These are phyloP conservation scores for Papilio dardanus DNA, from an alignment of 1,140 invertebrate genomes.

Conservation along the genomic window DNA sequence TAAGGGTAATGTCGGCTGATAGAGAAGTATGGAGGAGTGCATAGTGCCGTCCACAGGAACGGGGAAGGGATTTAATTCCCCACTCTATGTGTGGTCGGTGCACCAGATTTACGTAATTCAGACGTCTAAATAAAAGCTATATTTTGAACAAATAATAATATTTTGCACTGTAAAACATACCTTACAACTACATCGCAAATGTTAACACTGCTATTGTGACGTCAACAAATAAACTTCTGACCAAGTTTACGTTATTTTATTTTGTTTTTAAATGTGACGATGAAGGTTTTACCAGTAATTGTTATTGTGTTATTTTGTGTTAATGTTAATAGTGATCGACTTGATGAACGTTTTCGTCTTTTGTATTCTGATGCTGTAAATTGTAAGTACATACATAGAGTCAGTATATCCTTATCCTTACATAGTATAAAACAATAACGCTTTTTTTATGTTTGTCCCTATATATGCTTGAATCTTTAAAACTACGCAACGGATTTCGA, in stretches of 20 bases:
- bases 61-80: too few relatives aligned
- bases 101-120: neutral
- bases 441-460: too few relatives aligned
- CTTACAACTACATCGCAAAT: slow-evolving; percentile 5
- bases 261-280: neutral
- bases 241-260: slow-evolving; percentile 9
- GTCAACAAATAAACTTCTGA: slow-evolving; percentile 5
- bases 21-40: too few relatives aligned
- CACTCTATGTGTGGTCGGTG: neutral
- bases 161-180: neutral
- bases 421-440: too few relatives aligned
- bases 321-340: neutral
- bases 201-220: slow-evolving; percentile 13
- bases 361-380: slow-evolving; percentile 41
- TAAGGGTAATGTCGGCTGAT: too few relatives aligned
- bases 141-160: neutral
- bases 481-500: too few relatives aligned
- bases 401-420: too few relatives aligned
- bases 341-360: slow-evolving; percentile 41
- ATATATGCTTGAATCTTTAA: too few relatives aligned
- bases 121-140: neutral
- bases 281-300: neutral
- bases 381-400: slow-evolving; percentile 32
- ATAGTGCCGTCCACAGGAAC: too few relatives aligned
- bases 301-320: neutral